A percentile compares a stretch with the other conserved stretches of the same genome.
phyloP scores from a whole-genome alignment of 1,140 invertebrate genomes.

The Yoshiicerus persimilis region DNA sequence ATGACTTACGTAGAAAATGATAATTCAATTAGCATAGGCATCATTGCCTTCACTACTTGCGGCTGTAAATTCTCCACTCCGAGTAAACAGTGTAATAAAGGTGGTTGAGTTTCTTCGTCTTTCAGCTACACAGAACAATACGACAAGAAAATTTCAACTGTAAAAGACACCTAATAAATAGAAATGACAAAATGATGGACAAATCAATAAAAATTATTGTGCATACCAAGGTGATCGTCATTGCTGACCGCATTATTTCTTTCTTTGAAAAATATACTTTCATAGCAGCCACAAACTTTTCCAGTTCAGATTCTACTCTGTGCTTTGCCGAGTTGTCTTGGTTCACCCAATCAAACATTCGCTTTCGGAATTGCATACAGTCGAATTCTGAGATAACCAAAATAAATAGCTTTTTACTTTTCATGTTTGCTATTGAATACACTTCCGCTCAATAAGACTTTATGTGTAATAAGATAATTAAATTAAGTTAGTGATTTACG shows the following conservation, averaged over 20 bases:
- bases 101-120: constrained; percentile 30
- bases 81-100: constrained; percentile 34
- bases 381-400: constrained; percentile 27
- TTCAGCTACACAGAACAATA: constrained; percentile 18
- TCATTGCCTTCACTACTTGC: constrained; percentile 23
- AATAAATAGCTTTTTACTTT: not conserved
- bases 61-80: constrained; percentile 28
- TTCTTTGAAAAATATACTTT: constrained; percentile 23
- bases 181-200: not conserved
- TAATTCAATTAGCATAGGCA: constrained; percentile 27
- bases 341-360: constrained; percentile 39
- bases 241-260: constrained; percentile 18
- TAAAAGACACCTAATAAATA: not conserved
- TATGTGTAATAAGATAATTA: not conserved
- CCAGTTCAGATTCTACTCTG: not conserved
- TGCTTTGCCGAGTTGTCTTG: not conserved
- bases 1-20: not conserved
- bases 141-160: too few species aligned
- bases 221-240: constrained; percentile 36
- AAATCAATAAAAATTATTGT: not conserved
- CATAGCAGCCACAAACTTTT: constrained; percentile 35
- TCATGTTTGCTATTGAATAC: not conserved
- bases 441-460: not conserved
- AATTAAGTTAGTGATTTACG: constrained; percentile 20
- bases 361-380: constrained; percentile 32